Percentiles rank a stretch among this genome's conserved stretches.
phyloP scores from a whole-genome alignment of 2,888 invertebrate species.

The Maniola hyperantus region DNA sequence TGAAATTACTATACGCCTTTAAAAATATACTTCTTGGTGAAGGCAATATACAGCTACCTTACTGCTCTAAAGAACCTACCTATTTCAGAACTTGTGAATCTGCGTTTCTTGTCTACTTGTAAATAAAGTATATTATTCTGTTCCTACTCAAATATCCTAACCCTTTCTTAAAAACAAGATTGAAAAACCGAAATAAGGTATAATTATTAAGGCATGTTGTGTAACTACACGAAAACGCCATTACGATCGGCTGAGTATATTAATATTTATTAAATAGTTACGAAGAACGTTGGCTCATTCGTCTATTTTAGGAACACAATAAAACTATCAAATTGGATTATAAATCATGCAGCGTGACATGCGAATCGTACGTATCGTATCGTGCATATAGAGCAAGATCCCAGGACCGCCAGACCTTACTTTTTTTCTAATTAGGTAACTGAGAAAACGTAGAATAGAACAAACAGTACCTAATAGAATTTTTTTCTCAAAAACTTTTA shows the following conservation, averaged over 20 bases:
- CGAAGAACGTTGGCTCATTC: background rate
- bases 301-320: conserved; percentile 22
- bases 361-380: conserved; percentile 14
- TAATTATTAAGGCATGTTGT: background rate
- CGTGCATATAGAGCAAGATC: no score
- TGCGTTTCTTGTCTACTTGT: no score
- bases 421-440: no score
- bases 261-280: conserved; percentile 6
- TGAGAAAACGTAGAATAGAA: no score
- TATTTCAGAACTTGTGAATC: no score
- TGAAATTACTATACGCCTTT: no score
- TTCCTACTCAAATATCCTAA: background rate
- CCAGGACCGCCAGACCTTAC: no score
- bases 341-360: conserved; percentile 15
- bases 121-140: background rate
- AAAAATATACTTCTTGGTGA: no score
- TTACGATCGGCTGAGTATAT: background rate
- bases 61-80: no score
- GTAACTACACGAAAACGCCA: background rate
- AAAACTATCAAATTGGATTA: conserved; percentile 21
- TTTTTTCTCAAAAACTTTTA: no score
- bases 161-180: background rate
- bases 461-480: no score
- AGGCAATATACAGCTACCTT: no score
- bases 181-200: background rate